Conservation (phyloP, 2,113 vertebrate species). For the Sinocyclocheilus grahami region DNA sequence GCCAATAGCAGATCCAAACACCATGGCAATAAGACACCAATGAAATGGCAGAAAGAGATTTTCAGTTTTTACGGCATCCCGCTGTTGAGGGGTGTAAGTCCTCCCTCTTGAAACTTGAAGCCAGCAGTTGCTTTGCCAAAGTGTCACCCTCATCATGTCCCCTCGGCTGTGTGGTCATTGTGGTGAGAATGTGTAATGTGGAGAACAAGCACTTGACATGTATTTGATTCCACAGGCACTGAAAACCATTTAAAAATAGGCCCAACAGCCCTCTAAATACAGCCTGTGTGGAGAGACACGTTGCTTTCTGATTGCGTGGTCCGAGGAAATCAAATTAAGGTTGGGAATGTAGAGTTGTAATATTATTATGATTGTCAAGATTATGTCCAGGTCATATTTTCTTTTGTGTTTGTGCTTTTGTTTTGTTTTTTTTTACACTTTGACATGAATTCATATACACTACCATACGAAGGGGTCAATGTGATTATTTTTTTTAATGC, state of each 20-base stretch:
- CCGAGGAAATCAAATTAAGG: neutral
- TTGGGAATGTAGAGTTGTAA: neutral
- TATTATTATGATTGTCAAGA: neutral
- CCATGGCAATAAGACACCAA: constrained; percentile 47
- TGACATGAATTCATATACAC: neutral
- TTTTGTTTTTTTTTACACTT: neutral
- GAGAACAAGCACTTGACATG: constrained; percentile 29
- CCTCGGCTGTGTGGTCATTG: constrained; percentile 38
- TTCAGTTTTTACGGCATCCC: constrained; percentile 33
- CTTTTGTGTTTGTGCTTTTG: neutral
- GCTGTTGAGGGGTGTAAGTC: constrained; percentile 61
- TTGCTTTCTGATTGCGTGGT: constrained; percentile 1
- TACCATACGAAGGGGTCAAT: neutral
- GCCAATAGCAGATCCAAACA: constrained; percentile 62
- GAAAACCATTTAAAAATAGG: constrained; percentile 29
- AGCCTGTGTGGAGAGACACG: neutral
- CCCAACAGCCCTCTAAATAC: neutral
- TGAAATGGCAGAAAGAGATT: constrained; percentile 32
- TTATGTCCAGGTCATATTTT: neutral
- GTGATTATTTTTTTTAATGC: neutral
- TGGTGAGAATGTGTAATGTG: constrained; percentile 43
- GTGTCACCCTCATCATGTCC: constrained; percentile 53
- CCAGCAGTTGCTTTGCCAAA: constrained; percentile 57
- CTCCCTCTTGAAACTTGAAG: constrained; percentile 64
- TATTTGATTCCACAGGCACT: constrained; percentile 24